Evolutionary conservation across 2,797 vertebrate species (phyloP), one percentile per base, ranked within the genome.

Genomic region (Syngnathus rostellatus): DNA sequence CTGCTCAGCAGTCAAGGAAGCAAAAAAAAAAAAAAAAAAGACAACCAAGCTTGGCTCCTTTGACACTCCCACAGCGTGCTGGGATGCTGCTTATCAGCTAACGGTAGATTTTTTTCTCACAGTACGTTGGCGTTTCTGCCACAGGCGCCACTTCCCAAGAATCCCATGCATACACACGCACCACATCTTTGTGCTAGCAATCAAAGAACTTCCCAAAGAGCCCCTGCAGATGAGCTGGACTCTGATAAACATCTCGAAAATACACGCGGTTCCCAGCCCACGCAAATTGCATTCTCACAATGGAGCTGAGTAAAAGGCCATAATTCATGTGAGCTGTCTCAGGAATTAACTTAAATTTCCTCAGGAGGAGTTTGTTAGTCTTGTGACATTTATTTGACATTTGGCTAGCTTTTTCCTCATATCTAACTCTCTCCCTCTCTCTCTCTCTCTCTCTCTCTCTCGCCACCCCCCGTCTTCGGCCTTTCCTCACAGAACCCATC

Each of bases 401-500:
- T 85, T 87, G 72, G 68, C 59, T 80, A 79, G 81, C 81, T 85
- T 86, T 85, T 77, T 68, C 37, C 38, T 69, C 70, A 12, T 77
- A 64, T 76, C 78, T 79, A 64, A 80, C 38, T 14, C 68, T 45
- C 38, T 61, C 54, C 62, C 39, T 63, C 61, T 62, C 25, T 60
- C n/a, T 39, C 40, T 55, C 50, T 57, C 58, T 65, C 1, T 72
- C 10, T 71, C 40, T 43, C 58, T 38, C 1, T 3, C 74, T 53
- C 72, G 66, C 72, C 77, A 3, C 37, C 23, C 23, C 23, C 23
- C 23, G 23, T 40, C n/a, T 60, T 0, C 58, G 58, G 41, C 25
- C 60, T 16, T 68, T 80, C 76, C 84, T 82, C 82, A 51, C 90
- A 98, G 96, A 96, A 85, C 95, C 95, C 73, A 89, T 94, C 61